A percentile compares a stretch with the other conserved stretches of the same genome.
Conservation (phyloP, 2,113 vertebrate species). For the Boleophthalmus pectinirostris region DNA sequence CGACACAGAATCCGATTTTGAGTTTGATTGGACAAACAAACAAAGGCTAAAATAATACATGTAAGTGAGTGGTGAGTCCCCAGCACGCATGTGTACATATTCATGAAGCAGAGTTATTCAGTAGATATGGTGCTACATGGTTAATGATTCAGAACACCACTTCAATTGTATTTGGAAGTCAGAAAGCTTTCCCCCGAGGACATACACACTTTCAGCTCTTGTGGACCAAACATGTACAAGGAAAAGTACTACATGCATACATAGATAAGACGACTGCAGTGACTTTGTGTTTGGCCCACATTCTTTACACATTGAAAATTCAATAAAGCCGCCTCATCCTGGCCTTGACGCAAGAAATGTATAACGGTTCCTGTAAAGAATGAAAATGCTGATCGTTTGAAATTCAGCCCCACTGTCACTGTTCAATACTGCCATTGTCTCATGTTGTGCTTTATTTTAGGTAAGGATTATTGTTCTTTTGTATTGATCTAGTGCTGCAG, state of each 20-base stretch:
- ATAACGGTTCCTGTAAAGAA: slow-evolving; percentile 5
- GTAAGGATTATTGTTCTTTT: slow-evolving; percentile 6
- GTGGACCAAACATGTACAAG: neutral
- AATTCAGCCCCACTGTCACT: slow-evolving; percentile 5
- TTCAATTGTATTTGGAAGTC: slow-evolving; percentile 27
- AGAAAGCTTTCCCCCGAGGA: slow-evolving; percentile 20
- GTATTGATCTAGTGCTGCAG: slow-evolving; percentile 22
- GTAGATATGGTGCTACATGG: slow-evolving; percentile 10
- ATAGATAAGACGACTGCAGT: neutral
- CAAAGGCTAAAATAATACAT: slow-evolving; percentile 12
- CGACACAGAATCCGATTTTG: slow-evolving; percentile 24
- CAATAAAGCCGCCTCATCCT: slow-evolving; percentile 3
- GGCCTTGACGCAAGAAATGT: slow-evolving; percentile 10
- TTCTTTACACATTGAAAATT: slow-evolving; percentile 8
- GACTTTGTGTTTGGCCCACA: neutral
- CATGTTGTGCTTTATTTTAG: slow-evolving; percentile 13
- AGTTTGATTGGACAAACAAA: slow-evolving; percentile 49
- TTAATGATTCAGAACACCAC: slow-evolving; percentile 37
- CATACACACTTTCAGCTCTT: slow-evolving; percentile 4
- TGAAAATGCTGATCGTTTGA: slow-evolving; percentile 27
- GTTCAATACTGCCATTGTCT: neutral
- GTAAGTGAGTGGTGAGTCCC: slow-evolving; percentile 11
- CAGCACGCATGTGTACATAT: slow-evolving; percentile 16
- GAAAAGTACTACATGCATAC: neutral
- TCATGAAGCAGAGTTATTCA: slow-evolving; percentile 16